Conservation (phyloP, 2,888 invertebrate species). For the Apantesis nais region DNA sequence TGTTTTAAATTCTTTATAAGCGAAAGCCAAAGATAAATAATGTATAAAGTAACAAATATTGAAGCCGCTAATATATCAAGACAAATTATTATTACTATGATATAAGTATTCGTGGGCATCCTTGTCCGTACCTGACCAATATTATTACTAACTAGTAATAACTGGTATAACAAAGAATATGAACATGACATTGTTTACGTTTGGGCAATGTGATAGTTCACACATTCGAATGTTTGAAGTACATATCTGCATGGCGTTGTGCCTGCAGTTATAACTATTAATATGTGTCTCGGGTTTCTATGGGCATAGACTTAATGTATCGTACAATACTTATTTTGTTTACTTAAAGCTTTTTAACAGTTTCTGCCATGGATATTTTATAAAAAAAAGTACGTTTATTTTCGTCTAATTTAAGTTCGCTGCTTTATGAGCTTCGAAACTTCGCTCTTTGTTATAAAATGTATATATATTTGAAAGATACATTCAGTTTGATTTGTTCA, state of each 20-base stretch:
- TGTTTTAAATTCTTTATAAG: not conserved
- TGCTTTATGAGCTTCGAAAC: not conserved
- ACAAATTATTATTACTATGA: not conserved
- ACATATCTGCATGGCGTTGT: constrained; percentile 4
- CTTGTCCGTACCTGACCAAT: not conserved
- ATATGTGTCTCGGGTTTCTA: not conserved
- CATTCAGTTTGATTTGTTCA: not conserved
- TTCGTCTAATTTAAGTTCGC: not conserved
- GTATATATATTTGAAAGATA: not conserved
- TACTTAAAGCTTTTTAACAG: not conserved
- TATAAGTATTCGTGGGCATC: not conserved
- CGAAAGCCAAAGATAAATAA: not conserved
- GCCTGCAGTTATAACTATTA: not conserved
- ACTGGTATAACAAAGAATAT: not conserved
- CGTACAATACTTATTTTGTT: not conserved
- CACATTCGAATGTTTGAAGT: constrained; percentile 23
- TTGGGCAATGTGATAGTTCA: constrained; percentile 10
- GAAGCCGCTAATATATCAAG: not conserved
- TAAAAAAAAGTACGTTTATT: not conserved
- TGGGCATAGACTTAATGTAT: not conserved
- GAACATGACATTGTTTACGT: constrained; percentile 1
- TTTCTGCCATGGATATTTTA: not conserved
- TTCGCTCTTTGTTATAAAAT: not conserved
- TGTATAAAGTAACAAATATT: not conserved
- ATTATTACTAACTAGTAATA: constrained; percentile 7